Evolutionary conservation across 2,888 invertebrate species (phyloP), one percentile per base, ranked within the genome.

Genomic region (Tigriopus californicus): DNA sequence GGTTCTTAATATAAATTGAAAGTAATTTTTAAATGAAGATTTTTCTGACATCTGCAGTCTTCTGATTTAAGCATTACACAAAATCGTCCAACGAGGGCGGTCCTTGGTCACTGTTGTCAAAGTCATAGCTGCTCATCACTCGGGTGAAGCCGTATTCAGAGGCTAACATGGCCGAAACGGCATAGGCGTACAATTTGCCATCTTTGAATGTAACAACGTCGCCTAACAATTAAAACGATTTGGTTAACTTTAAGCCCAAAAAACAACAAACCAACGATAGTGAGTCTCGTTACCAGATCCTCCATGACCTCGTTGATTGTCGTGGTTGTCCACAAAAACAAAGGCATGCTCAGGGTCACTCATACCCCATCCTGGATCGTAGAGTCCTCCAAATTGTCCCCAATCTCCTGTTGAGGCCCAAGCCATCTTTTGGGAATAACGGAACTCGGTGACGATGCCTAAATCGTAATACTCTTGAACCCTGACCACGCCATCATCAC

Each of bases 291-390:
- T 75, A n/a, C 66, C 65, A 49, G 74, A 76, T 53, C 77, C 80
- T 54, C 80, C 80, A 63, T 81, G 79, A 4, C 82, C 83, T 66
- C 91, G 77, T 69, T 90, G 89, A 67, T 85, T 88, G 69, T 92
- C 91, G 67, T 92, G 91, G 71, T 92, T 92, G 67, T 90, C 89
- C 57, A 90, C 79, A 67, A 90, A 89, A 15, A 82, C 79, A 0
- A 89, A 67, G 2, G 85, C 78, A 62, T 79, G 76, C 0, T 67
- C 68, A 0, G 76, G 75, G 22, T 77, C 73, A 1, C 83, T 66
- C 40, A 86, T 75, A 15, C 76, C 77, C 85, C 85, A 85, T 13
- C 51, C 60, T 4, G 61, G 59, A 53, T 62, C 62, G 47, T 63
- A 62, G 22, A 62, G 49, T 15, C 49, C 49, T 1, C 58, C 58